Evolutionary conservation across 2,888 invertebrate genomes (phyloP).

Genomic region (Zygogramma bicolorata): DNA sequence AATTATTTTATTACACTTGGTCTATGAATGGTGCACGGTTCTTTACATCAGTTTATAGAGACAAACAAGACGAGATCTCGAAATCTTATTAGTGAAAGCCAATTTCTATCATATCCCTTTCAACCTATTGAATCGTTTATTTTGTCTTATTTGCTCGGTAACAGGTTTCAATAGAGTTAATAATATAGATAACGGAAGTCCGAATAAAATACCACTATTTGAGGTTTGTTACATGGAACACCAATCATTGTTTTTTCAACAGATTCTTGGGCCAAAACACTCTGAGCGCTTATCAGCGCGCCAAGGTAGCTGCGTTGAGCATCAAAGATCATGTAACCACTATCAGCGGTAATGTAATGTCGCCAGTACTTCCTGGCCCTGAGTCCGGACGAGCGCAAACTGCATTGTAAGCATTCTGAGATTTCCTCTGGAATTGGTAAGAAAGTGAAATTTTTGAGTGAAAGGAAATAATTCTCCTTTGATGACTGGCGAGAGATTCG

Average conservation of each 20-base stretch:
- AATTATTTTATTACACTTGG: too few relatives aligned
- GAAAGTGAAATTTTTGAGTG: not conserved
- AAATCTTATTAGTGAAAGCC: too few relatives aligned
- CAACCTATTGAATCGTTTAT: too few relatives aligned
- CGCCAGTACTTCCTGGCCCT: not conserved
- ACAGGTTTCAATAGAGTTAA: too few relatives aligned
- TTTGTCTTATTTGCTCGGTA: too few relatives aligned
- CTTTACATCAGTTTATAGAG: too few relatives aligned
- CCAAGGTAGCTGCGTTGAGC: conserved; percentile 88
- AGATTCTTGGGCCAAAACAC: conserved; percentile 91
- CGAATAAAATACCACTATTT: too few relatives aligned
- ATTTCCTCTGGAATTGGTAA: not conserved
- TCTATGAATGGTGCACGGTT: too few relatives aligned
- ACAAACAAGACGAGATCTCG: too few relatives aligned
- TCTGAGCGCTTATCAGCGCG: conserved; percentile 90
- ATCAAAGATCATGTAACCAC: conserved; percentile 72
- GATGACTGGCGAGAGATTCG: not conserved
- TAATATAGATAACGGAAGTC: too few relatives aligned
- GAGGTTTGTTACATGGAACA: not conserved
- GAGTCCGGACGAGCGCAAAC: not conserved
- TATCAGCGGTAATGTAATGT: conserved; percentile 70
- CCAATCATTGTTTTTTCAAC: conserved; percentile 52
- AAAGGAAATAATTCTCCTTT: not conserved
- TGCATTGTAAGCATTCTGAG: conserved; percentile 6
- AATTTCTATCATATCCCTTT: too few relatives aligned